Conservation (phyloP, 2,797 vertebrate species). For the Schizopygopsis pylzovi region DNA sequence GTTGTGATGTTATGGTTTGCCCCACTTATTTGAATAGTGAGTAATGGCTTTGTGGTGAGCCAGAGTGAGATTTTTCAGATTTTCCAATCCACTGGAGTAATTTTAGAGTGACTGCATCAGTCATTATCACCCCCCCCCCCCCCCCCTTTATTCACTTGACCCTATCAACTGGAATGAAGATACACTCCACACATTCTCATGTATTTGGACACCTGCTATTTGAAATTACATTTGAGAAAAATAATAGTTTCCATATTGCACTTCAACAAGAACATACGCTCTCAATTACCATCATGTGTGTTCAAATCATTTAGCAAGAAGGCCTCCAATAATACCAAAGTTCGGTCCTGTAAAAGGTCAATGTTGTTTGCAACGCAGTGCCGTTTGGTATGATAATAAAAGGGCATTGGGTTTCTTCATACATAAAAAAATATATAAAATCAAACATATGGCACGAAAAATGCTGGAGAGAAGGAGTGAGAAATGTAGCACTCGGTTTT, state of each 20-base stretch:
- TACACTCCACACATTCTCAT: background rate
- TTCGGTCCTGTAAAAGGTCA: conserved; percentile 18
- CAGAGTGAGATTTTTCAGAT: conserved; percentile 28
- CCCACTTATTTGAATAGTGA: background rate
- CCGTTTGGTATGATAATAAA: conserved; percentile 25
- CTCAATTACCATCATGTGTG: conserved; percentile 45
- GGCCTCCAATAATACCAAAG: conserved; percentile 21
- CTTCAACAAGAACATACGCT: conserved; percentile 28
- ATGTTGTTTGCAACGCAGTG: conserved; percentile 3
- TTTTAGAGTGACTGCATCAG: conserved; percentile 33
- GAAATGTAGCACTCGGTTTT: conserved; percentile 31
- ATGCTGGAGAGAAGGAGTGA: background rate
- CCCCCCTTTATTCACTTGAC: conserved; percentile 41
- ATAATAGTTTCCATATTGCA: conserved; percentile 42
- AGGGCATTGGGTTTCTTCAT: conserved; percentile 33
- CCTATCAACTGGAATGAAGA: conserved; percentile 15
- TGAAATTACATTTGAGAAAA: conserved; percentile 45
- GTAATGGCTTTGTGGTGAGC: background rate
- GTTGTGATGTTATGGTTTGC: background rate
- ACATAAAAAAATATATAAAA: background rate
- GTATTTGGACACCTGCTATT: conserved; percentile 47
- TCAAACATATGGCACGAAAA: background rate
- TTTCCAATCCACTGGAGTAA: conserved; percentile 26
- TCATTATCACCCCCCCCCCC: background rate
- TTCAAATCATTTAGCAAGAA: conserved; percentile 40